Conservation (phyloP, 2,888 invertebrate genomes). For the Nomada ferruginata region DNA sequence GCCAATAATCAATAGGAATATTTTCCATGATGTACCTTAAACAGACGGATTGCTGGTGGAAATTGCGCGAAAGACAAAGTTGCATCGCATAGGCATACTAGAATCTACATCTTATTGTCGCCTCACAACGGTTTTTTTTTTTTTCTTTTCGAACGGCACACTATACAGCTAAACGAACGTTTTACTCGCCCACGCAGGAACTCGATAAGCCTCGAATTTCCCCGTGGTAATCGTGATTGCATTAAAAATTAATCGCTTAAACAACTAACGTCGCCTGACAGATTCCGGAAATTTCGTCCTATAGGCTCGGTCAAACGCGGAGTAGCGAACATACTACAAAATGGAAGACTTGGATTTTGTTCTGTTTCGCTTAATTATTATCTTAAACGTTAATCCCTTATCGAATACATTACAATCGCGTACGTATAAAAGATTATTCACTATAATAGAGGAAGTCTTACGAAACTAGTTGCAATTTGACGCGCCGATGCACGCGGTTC, state of each 20-base stretch:
- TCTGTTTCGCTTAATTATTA: constrained; percentile 41
- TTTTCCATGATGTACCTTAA: not conserved
- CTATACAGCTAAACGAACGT: constrained; percentile 57
- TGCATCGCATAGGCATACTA: constrained; percentile 76
- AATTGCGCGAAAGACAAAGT: constrained; percentile 56
- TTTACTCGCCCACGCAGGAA: not conserved
- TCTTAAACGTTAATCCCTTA: constrained; percentile 6
- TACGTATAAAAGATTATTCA: constrained; percentile 58
- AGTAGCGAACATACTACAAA: constrained; percentile 55
- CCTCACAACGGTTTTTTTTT: constrained; percentile 81
- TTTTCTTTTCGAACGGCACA: constrained; percentile 56
- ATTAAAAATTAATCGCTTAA: constrained; percentile 38
- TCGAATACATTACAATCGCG: constrained; percentile 34
- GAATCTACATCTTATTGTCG: constrained; percentile 83
- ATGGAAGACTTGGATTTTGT: constrained; percentile 82
- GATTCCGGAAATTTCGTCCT: not conserved
- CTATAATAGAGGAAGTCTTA: constrained; percentile 23
- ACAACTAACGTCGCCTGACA: constrained; percentile 26
- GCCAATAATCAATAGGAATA: not conserved
- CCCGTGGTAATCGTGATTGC: constrained; percentile 18
- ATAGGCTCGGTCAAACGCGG: constrained; percentile 24
- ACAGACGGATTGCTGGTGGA: constrained; percentile 19
- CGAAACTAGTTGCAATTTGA: constrained; percentile 25
- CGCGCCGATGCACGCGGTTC: constrained; percentile 64
- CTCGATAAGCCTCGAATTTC: constrained; percentile 15